Evolutionary conservation across 2,888 invertebrate genomes (phyloP).

Genomic region (Ditula angustiorana): DNA sequence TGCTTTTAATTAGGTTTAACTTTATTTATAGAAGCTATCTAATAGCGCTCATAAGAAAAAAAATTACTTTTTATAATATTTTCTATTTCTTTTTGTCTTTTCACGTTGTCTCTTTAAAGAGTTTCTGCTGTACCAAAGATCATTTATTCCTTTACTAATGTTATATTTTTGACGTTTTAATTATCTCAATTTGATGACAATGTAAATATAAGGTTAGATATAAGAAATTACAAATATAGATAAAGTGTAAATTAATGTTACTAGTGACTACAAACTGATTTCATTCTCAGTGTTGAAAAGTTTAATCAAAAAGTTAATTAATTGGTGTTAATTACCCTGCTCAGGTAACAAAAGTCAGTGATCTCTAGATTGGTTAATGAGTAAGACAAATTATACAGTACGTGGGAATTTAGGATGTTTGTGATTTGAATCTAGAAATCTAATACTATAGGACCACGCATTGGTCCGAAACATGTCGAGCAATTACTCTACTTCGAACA

Average conservation of each 20-base stretch:
- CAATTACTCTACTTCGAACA: too few relatives aligned
- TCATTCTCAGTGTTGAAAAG: constrained; percentile 48
- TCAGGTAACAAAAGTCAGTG: constrained; percentile 45
- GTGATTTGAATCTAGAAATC: too few relatives aligned
- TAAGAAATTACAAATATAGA: constrained; percentile 22
- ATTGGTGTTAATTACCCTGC: constrained; percentile 49
- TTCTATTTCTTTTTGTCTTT: not conserved
- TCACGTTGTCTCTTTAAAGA: not conserved
- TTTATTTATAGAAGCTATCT: not conserved
- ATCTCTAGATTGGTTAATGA: constrained; percentile 40
- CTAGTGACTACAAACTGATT: constrained; percentile 48
- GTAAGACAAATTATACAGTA: not conserved
- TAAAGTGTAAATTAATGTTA: constrained; percentile 52
- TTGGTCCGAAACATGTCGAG: too few relatives aligned
- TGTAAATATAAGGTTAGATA: not conserved
- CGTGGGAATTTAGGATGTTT: not conserved
- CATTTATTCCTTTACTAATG: not conserved
- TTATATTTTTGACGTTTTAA: constrained; percentile 6
- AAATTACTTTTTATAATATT: not conserved
- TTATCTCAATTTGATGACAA: not conserved
- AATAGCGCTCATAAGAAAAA: not conserved
- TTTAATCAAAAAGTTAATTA: constrained; percentile 44
- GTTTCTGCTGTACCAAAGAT: constrained; percentile 6
- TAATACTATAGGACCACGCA: too few relatives aligned
- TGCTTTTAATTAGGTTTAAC: not conserved